Base-by-base conservation (phyloP, 2,888 invertebrate genomes). In the Lithophane ornitopus region DNA sequence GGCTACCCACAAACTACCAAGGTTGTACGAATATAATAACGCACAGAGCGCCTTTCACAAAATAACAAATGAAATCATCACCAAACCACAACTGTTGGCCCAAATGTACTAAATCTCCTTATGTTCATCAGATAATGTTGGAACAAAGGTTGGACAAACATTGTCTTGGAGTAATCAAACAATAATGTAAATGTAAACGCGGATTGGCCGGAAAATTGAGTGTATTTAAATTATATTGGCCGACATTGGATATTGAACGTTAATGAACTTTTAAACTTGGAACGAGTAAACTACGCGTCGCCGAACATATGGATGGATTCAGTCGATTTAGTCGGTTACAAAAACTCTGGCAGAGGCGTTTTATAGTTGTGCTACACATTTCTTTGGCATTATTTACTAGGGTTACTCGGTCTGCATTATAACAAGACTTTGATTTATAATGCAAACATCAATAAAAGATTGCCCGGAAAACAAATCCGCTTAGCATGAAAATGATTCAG, bases 211-310 rank as follows among this genome's bases (percentile, higher is more conserved):
- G 89, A 90, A 89, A 90, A 88, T 88, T 85, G 63, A 78, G 83
- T 63, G 68, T 84, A 82, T 87, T 85, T 75, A 85, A 87, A 85
- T 85, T 61, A 81, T 80, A 78, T 83, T 79, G 81, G 78, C 84
- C 88, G 89, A 85, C 90, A 90, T 91, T 90, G 90, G 84, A 84
- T 90, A 89, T 85, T 89, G 89, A 88, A 92, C 91, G 90, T 54
- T 91, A 91, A 90, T 91, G 90, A 91, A 91, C 91, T 90, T 91
- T 90, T 89, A 89, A 91, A 91, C 90, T 90, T 90, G 88, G 87
- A 84, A 82, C 87, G 82, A 78, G 74, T 77, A 67, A 80, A 82
- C 83, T 82, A 76, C 80, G 74, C 78, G 70, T 56, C 70, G 28
- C 67, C 65, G 82, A 88, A 88, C 88, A 89, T 85, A 88, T 85